phyloP scores from a whole-genome alignment of 1,140 invertebrate genomes.

The Psix sp. region DNA sequence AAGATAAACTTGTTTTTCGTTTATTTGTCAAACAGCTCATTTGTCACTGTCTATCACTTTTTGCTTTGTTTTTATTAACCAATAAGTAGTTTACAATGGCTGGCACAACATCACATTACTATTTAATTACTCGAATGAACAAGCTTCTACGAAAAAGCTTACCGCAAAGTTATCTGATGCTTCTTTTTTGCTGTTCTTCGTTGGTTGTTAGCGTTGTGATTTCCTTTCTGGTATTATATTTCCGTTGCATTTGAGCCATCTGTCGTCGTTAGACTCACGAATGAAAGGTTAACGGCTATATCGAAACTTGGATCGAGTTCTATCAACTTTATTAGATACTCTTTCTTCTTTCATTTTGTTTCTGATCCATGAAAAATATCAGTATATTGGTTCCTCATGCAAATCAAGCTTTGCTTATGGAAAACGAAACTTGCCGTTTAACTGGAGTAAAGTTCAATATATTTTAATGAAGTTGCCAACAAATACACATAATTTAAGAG shows the following conservation, averaged over 20 bases:
- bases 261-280: constrained; percentile 4
- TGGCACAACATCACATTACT: background rate
- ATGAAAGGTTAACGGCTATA: constrained; percentile 12
- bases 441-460: constrained; percentile 5
- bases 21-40: background rate
- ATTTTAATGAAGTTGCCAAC: constrained; percentile 11
- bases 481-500: constrained; percentile 28
- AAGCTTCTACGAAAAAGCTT: background rate
- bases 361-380: constrained; percentile 21
- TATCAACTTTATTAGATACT: constrained; percentile 1
- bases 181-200: no score
- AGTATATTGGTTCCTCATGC: constrained; percentile 21
- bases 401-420: constrained; percentile 9
- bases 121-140: background rate
- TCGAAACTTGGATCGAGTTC: constrained; percentile 12
- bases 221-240: constrained; percentile 6
- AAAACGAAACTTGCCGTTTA: constrained; percentile 5
- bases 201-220: constrained; percentile 1
- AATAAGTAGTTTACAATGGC: background rate
- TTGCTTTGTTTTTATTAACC: background rate
- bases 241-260: constrained; percentile 7
- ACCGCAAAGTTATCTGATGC: no score
- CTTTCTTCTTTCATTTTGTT: background rate
- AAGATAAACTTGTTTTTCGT: background rate
- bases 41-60: background rate